Percentiles rank a stretch among this genome's conserved stretches.
phyloP scores from a whole-genome alignment of 2,888 invertebrate species.

The Axea sp. region DNA sequence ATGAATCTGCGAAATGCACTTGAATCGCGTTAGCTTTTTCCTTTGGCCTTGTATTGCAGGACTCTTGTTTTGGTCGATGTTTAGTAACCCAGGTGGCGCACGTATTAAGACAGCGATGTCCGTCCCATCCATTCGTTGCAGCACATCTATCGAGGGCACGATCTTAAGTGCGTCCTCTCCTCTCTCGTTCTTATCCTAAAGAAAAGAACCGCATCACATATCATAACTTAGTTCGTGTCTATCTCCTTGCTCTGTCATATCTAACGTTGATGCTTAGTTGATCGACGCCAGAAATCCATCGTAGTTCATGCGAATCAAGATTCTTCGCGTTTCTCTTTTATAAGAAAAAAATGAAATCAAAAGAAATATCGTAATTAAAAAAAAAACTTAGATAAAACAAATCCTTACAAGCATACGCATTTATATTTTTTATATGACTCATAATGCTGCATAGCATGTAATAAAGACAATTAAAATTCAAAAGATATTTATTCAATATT shows the following conservation, averaged over 20 bases:
- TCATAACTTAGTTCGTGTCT: conserved; percentile 33
- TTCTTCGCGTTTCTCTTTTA: conserved; percentile 2
- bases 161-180: conserved; percentile 62
- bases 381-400: too few species aligned
- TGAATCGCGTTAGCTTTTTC: conserved; percentile 55
- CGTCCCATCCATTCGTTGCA: conserved; percentile 41
- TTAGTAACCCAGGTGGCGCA: conserved; percentile 53
- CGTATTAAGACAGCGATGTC: conserved; percentile 53
- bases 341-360: too few species aligned
- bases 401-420: too few species aligned
- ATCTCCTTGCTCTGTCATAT: conserved; percentile 37
- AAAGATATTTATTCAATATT: too few species aligned
- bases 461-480: too few species aligned
- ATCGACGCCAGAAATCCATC: conserved; percentile 48
- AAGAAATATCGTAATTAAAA: too few species aligned
- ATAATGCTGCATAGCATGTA: too few species aligned
- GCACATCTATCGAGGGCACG: conserved; percentile 56
- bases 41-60: conserved; percentile 60
- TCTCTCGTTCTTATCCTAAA: conserved; percentile 20
- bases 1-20: conserved; percentile 73
- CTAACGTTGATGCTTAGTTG: conserved; percentile 33
- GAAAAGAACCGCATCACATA: conserved; percentile 43
- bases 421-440: too few species aligned
- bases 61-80: conserved; percentile 32
- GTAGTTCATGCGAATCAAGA: conserved; percentile 17